Base-by-base conservation (phyloP, 1,140 invertebrate genomes). In the Melitaea cinxia region DNA sequence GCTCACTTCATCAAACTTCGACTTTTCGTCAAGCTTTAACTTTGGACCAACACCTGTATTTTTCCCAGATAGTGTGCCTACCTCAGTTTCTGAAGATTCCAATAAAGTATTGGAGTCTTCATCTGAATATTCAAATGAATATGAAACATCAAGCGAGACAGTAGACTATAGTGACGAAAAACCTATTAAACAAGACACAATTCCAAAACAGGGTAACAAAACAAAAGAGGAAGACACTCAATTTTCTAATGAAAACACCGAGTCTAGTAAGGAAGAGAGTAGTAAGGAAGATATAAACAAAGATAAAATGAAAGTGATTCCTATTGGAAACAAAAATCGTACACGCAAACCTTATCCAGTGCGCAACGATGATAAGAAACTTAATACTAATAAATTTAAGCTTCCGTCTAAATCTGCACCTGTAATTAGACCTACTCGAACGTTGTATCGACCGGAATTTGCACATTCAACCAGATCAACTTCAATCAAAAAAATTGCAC, bases 311-410 rank as follows among this genome's bases (percentile, higher is more conserved):
- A 87, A 80, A 68, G 57, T 86, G 12, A 68, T 74, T 55, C 60
- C 76, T 15, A 53, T 81, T 2, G 70, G 70, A 57, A 74, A 74
- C 66, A 88, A 77, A 56, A 85, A 83, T 60, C 79, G 87, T 53
- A 88, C 83, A 49, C 74, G 86, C 24, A 89, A 85, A 69, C 88
- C 88, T 14, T 91, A 89, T 63, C 86, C 88, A 24, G 52, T 82
- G 39, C 73, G 78, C 7, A 65, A 65, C 58, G 81, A 85, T 26
- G 80, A 83, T 37, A 83, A 79, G 53, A 89, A 83, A 72, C 47
- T 66, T 49, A 80, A 17, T 57, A 78, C 74, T 1, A 82, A 53
- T 55, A 88, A 81, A 65, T 81, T 74, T 24, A 88, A 83, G 65
- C n/a, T 75, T 14, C 71, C 84, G 19, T 62, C 77, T n/a, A 88